These are phyloP conservation scores for Esox lucius DNA, from an alignment of 2,797 vertebrate species.

Conservation along the genomic window DNA sequence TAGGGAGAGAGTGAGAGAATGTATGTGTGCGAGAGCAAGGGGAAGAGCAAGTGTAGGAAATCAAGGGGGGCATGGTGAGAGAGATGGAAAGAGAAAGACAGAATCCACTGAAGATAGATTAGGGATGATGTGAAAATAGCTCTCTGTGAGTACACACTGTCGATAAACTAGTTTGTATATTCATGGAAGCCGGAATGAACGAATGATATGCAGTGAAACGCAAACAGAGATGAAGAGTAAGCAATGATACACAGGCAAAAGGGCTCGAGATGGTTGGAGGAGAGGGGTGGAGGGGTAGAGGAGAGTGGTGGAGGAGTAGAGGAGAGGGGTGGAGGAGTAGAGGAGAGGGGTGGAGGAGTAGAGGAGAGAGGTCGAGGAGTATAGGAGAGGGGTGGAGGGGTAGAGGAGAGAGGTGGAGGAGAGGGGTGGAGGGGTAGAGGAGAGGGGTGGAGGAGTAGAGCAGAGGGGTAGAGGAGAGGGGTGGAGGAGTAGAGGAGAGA, in stretches of 20 bases:
- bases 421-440: no score
- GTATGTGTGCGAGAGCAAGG: slow-evolving; percentile 16
- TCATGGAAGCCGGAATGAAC: not conserved
- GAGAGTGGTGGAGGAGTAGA: no score
- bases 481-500: no score
- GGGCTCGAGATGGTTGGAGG: no score
- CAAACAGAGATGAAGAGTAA: slow-evolving; percentile 25
- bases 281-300: no score
- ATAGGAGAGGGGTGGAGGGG: slow-evolving; percentile 34
- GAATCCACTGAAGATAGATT: slow-evolving; percentile 13
- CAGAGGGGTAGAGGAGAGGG: no score
- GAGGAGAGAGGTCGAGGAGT: not conserved
- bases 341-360: no score
- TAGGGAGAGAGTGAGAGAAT: slow-evolving; percentile 12
- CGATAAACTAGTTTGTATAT: slow-evolving; percentile 31
- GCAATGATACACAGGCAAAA: slow-evolving; percentile 17
- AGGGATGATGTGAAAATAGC: not conserved
- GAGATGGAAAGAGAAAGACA: not conserved
- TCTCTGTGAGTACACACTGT: slow-evolving; percentile 27
- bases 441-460: no score
- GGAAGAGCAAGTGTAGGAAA: not conserved
- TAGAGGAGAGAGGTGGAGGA: no score
- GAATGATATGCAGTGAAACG: not conserved
- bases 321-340: no score
- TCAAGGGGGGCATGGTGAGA: slow-evolving; percentile 21